Conservation (phyloP, 2,113 vertebrate species). For the Condylura cristata region DNA sequence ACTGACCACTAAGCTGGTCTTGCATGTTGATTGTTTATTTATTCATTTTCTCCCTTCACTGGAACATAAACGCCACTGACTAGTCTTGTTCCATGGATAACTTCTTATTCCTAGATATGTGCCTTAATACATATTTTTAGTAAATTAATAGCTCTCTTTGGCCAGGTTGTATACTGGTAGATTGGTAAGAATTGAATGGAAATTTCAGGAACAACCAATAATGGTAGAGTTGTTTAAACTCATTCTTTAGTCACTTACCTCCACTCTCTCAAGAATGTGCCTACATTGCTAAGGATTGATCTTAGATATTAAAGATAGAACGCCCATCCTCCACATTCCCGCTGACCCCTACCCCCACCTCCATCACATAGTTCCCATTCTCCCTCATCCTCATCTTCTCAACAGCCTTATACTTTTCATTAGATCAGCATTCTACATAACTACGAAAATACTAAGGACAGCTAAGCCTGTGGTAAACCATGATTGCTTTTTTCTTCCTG, state of each 20-base stretch:
- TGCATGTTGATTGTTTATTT: neutral
- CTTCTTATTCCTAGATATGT: neutral
- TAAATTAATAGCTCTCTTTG: neutral
- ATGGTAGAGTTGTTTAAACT: neutral
- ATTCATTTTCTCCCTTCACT: neutral
- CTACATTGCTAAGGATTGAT: neutral
- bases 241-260: neutral
- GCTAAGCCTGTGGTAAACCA: neutral
- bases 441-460: neutral
- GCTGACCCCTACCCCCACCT: neutral
- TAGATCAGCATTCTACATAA: no score
- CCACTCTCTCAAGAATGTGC: neutral
- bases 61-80: neutral
- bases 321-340: no score
- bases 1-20: neutral
- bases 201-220: neutral
- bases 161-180: neutral
- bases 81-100: neutral
- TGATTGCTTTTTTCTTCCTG: neutral
- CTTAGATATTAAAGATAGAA: neutral
- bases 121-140: neutral
- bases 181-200: neutral
- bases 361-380: neutral
- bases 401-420: neutral
- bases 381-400: neutral